Percentiles rank a stretch among this genome's conserved stretches.
Conservation (phyloP, 2,888 invertebrate genomes). For the Mystacides longicornis region DNA sequence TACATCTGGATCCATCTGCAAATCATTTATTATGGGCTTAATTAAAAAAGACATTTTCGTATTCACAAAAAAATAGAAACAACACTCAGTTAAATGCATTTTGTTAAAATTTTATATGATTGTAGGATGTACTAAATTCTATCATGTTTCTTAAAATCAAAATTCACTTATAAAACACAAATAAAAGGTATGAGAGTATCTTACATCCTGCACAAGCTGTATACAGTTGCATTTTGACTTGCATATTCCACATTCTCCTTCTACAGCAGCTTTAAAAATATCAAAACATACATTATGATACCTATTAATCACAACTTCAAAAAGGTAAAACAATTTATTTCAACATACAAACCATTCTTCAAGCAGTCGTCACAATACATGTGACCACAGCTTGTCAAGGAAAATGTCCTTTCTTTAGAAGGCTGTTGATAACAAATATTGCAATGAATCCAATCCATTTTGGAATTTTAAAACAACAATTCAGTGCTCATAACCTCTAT, state of each 20-base stretch:
- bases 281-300: neutral
- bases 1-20: slow-evolving; percentile 45
- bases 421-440: slow-evolving; percentile 46
- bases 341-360: slow-evolving; percentile 35
- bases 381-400: slow-evolving; percentile 48
- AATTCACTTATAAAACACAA: too few species aligned
- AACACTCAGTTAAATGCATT: too few species aligned
- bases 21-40: slow-evolving; percentile 14
- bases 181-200: slow-evolving; percentile 21
- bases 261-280: slow-evolving; percentile 35
- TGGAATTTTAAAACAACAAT: too few species aligned
- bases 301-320: neutral
- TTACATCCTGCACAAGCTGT: slow-evolving; percentile 45
- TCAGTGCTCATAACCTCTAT: too few species aligned
- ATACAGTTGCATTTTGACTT: slow-evolving; percentile 42
- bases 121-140: too few species aligned
- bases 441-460: slow-evolving; percentile 52
- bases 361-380: slow-evolving; percentile 48
- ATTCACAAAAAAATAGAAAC: neutral
- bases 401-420: slow-evolving; percentile 40
- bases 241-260: slow-evolving; percentile 43
- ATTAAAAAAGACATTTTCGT: neutral
- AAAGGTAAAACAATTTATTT: neutral
- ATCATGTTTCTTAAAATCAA: too few species aligned
- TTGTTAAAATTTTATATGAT: too few species aligned